A percentile compares a stretch with the other conserved stretches of the same genome.
These are phyloP conservation scores for Sparus aurata DNA, from an alignment of 2,797 vertebrate species.

Conservation along the genomic window DNA sequence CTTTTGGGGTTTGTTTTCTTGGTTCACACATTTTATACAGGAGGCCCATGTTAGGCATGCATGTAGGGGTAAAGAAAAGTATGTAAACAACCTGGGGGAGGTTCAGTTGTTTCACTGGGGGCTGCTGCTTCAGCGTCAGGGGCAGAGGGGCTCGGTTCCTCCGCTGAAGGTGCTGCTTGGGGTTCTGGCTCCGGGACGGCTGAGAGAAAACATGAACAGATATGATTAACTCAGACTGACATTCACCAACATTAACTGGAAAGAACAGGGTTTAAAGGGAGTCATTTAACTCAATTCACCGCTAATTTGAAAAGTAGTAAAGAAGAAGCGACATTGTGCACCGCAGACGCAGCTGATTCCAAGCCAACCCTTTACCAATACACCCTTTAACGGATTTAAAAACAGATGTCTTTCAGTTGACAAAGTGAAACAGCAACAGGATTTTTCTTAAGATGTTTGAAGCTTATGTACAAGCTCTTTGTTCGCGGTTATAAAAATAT, in stretches of 20 bases:
- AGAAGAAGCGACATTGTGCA: conserved; percentile 11
- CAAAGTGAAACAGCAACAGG: background rate
- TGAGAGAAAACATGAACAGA: conserved; percentile 44
- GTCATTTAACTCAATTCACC: background rate
- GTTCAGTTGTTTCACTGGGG: conserved; percentile 60
- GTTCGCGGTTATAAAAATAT: background rate
- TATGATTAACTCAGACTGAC: background rate
- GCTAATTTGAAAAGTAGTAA: conserved; percentile 9
- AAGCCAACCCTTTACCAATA: conserved; percentile 1
- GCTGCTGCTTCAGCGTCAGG: conserved; percentile 34
- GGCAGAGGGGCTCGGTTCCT: conserved; percentile 33
- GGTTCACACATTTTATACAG: conserved; percentile 29
- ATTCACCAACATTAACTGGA: background rate
- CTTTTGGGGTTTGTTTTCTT: background rate
- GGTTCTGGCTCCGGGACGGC: conserved; percentile 46
- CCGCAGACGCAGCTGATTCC: conserved; percentile 35
- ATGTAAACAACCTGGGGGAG: conserved; percentile 69
- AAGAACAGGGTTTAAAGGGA: background rate
- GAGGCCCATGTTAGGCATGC: conserved; percentile 22
- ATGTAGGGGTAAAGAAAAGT: background rate
- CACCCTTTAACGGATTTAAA: conserved; percentile 1
- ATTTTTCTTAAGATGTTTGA: background rate
- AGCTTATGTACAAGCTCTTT: too few species aligned
- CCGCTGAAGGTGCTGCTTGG: conserved; percentile 37
- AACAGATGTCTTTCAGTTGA: background rate